Conservation (phyloP, 2,113 vertebrate genomes). For the Hemicordylus capensis region DNA sequence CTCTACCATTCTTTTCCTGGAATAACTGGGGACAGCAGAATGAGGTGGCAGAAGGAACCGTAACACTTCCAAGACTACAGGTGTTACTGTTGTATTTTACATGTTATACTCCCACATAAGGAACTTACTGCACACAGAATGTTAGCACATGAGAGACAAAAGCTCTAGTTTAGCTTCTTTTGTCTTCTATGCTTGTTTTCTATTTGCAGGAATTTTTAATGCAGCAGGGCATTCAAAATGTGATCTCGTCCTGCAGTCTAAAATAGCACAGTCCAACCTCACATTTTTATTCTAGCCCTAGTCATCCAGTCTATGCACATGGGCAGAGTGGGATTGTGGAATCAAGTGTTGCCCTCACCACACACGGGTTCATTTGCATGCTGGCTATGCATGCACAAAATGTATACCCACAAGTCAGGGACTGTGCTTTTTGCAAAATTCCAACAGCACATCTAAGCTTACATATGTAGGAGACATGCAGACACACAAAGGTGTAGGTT, state of each 20-base stretch:
- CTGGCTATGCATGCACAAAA: too few relatives aligned
- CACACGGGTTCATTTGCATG: too few relatives aligned
- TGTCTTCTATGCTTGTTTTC: not conserved
- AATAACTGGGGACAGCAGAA: not conserved
- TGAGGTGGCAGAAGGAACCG: too few relatives aligned
- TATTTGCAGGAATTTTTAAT: not conserved
- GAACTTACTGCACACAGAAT: not conserved
- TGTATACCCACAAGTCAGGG: too few relatives aligned
- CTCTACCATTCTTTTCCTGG: not conserved
- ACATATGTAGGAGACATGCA: too few relatives aligned
- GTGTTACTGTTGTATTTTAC: not conserved
- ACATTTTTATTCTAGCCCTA: not conserved
- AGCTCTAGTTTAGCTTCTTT: not conserved
- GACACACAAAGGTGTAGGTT: too few relatives aligned
- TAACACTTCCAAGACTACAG: not conserved
- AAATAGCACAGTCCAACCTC: not conserved
- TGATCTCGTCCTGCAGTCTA: too few relatives aligned
- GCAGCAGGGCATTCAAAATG: not conserved
- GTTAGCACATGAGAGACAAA: not conserved
- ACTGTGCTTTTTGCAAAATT: too few relatives aligned
- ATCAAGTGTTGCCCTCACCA: too few relatives aligned
- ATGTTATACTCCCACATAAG: too few relatives aligned
- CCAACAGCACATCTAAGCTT: too few relatives aligned
- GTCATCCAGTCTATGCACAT: not conserved
- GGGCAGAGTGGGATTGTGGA: too few relatives aligned